Evolutionary conservation across 37 sponge, comb jelly and placozoan species (phyloP), one percentile per base, ranked within the genome.

Genomic region (Aphrocallistes beatrix): DNA sequence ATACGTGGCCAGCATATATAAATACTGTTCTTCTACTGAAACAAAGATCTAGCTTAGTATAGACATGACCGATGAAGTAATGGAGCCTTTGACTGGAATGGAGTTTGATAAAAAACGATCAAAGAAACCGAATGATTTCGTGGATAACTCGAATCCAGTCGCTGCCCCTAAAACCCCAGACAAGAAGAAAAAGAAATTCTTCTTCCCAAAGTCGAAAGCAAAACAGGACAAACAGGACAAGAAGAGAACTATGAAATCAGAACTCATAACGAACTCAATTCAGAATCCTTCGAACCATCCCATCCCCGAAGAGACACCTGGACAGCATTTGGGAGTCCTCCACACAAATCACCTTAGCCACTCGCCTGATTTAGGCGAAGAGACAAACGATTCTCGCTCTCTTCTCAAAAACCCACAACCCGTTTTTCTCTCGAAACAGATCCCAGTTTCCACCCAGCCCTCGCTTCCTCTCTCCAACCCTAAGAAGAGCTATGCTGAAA

Each of bases 381-480:
- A 32, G 1, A 25, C 75, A 25, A 60, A 60, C 34, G 75, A 60
- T 28, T 60, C 75, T 25, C 28, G n/a, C 34, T 60, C 8, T 60
- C 75, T 60, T 13, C 75, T 60, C 75, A 13, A 60, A 3, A 60
- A 60, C 75, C 75, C 75, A n/a, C n/a, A n/a, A n/a, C n/a, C n/a
- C n/a, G n/a, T n/a, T n/a, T n/a, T n/a, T n/a, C n/a, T n/a, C n/a
- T n/a, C n/a, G n/a, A n/a, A n/a, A n/a, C n/a, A n/a, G n/a, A n/a
- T n/a, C n/a, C n/a, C n/a, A n/a, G n/a, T n/a, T n/a, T n/a, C n/a
- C n/a, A n/a, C n/a, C n/a, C n/a, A n/a, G n/a, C n/a, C n/a, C n/a
- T n/a, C n/a, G n/a, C n/a, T n/a, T n/a, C n/a, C 49, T 21, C 49
- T 17, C 17, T 21, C 49, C 17, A 47, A 13, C 17, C 13, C 49